These are phyloP conservation scores for Urocyon cinereoargenteus DNA, from an alignment of 2,797 vertebrate genomes.

Conservation along the genomic window DNA sequence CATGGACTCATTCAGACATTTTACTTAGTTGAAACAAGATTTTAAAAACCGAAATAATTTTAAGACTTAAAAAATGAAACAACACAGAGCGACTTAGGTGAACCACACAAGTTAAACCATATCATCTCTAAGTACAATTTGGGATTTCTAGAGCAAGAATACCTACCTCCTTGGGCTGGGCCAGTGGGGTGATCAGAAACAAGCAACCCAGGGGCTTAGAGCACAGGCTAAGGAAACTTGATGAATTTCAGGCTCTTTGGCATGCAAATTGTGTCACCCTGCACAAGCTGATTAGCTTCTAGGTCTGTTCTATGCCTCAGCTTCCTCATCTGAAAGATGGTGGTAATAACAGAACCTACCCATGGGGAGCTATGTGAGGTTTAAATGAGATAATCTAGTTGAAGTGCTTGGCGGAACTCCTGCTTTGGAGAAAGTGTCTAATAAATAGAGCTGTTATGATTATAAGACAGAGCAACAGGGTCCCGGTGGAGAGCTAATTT, in stretches of 20 bases:
- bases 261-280: too few relatives aligned
- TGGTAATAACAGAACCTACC: background rate
- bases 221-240: background rate
- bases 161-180: background rate
- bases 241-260: background rate
- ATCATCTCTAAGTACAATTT: background rate
- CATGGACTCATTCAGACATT: background rate
- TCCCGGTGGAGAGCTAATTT: background rate
- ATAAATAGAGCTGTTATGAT: background rate
- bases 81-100: background rate
- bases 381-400: background rate
- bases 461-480: background rate
- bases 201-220: background rate
- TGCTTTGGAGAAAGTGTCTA: background rate
- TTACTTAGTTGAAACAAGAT: conserved; percentile 17
- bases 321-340: background rate
- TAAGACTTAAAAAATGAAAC: background rate
- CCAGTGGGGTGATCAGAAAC: background rate
- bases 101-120: background rate
- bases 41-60: background rate
- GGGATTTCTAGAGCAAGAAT: background rate
- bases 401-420: background rate
- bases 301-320: background rate
- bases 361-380: background rate
- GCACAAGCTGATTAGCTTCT: background rate